Conservation (phyloP, 2,797 vertebrate species). For the Sternotherus odoratus region DNA sequence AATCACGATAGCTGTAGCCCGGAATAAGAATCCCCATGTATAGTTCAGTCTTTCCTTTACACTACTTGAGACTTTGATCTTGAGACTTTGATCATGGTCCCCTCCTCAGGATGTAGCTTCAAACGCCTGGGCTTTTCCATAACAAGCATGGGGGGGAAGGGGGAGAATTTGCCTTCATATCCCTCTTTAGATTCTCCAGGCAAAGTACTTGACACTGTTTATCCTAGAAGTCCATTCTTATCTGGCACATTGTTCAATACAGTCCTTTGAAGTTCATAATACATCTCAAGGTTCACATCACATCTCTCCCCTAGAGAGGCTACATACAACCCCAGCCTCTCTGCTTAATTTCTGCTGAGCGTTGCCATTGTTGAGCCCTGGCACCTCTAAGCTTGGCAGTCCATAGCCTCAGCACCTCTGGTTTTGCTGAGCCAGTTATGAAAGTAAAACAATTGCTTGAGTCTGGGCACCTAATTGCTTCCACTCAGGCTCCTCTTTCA, state of each 20-base stretch:
- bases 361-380: too few relatives aligned
- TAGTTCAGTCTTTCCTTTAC: not conserved
- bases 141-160: not conserved
- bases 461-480: too few relatives aligned
- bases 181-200: not conserved
- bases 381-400: too few relatives aligned
- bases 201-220: not conserved
- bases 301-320: not conserved
- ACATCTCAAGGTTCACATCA: not conserved
- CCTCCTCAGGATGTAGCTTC: not conserved
- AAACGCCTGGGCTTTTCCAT: not conserved
- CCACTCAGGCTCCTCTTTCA: too few relatives aligned
- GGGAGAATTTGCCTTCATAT: not conserved
- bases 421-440: too few relatives aligned
- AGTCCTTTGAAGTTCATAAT: not conserved
- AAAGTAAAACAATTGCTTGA: too few relatives aligned
- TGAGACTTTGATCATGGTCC: not conserved
- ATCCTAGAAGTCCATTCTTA: not conserved
- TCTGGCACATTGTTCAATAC: not conserved
- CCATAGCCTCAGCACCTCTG: too few relatives aligned
- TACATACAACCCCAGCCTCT: not conserved
- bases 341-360: too few relatives aligned
- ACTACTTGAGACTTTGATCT: not conserved
- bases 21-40: not conserved
- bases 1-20: not conserved